Evolutionary conservation across 2,888 invertebrate genomes (phyloP).

Genomic region (Dasysyrphus albostriatus): DNA sequence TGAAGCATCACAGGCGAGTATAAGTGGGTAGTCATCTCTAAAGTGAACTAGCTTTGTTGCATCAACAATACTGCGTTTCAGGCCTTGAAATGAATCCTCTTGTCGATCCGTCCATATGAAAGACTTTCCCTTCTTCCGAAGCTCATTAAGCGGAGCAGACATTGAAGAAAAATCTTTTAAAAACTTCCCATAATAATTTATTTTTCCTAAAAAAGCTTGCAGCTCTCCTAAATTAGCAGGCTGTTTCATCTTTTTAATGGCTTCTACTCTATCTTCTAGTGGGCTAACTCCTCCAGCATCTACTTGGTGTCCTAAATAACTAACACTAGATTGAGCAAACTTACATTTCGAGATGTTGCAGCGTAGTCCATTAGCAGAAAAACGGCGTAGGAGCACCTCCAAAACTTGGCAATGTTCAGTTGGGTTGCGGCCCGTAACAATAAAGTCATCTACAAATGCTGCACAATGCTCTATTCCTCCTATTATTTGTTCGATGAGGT

Average conservation of each 20-base stretch:
- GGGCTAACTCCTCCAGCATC: conserved; percentile 50
- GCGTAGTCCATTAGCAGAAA: no score
- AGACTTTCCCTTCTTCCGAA: neutral
- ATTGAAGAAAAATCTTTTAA: no score
- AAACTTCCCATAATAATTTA: no score
- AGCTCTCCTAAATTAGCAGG: conserved; percentile 53
- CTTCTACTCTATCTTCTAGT: conserved; percentile 53
- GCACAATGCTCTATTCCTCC: neutral
- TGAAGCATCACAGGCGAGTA: conserved; percentile 2
- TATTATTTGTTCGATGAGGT: no score
- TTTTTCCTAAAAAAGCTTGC: no score
- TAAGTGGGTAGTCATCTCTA: neutral
- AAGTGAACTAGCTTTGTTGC: conserved; percentile 10
- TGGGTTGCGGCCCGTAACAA: neutral
- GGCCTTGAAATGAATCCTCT: neutral
- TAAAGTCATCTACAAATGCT: conserved; percentile 1
- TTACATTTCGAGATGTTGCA: conserved; percentile 49
- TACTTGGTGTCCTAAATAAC: conserved; percentile 66
- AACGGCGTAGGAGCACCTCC: neutral
- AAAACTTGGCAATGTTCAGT: no score
- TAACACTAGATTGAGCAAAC: conserved; percentile 55
- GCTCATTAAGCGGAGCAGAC: conserved; percentile 12
- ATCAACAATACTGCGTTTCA: no score
- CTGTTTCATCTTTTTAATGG: conserved; percentile 52
- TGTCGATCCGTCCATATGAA: neutral